phyloP scores from a whole-genome alignment of 2,888 invertebrate species.

The Priocnemis perturbator region DNA sequence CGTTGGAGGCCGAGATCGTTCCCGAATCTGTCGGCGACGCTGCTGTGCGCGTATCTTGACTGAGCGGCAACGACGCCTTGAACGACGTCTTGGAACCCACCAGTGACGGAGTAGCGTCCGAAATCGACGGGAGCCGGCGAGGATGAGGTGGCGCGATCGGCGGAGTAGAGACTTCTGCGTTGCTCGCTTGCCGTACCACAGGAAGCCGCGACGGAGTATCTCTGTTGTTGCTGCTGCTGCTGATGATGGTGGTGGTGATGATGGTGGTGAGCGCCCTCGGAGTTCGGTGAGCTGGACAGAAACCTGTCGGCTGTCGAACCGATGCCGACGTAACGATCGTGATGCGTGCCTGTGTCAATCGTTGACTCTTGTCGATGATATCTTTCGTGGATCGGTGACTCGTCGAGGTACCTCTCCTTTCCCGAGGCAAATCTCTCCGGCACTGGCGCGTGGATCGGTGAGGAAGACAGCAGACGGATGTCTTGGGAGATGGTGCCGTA shows the following conservation, averaged over 20 bases:
- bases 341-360: conserved; percentile 48
- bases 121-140: conserved; percentile 64
- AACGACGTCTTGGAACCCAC: too few species aligned
- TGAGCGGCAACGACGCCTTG: conserved; percentile 40
- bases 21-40: conserved; percentile 61
- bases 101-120: conserved; percentile 51
- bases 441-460: conserved; percentile 70
- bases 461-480: conserved; percentile 63
- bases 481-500: conserved; percentile 65
- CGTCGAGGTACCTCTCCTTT: conserved; percentile 56
- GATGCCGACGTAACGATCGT: conserved; percentile 60
- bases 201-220: conserved; percentile 25
- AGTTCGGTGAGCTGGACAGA: conserved; percentile 65
- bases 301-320: conserved; percentile 61
- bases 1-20: conserved; percentile 67
- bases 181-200: conserved; percentile 15
- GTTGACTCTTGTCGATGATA: conserved; percentile 55
- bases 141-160: conserved; percentile 59
- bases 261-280: conserved; percentile 65
- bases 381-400: conserved; percentile 61
- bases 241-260: conserved; percentile 66
- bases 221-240: conserved; percentile 44
- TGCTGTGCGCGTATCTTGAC: conserved; percentile 53
- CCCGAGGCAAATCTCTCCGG: conserved; percentile 69
- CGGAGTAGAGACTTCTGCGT: conserved; percentile 50